Percentiles rank a stretch among this genome's conserved stretches.
Conservation (phyloP, 2,888 invertebrate species). For the Tiphia femorata region DNA sequence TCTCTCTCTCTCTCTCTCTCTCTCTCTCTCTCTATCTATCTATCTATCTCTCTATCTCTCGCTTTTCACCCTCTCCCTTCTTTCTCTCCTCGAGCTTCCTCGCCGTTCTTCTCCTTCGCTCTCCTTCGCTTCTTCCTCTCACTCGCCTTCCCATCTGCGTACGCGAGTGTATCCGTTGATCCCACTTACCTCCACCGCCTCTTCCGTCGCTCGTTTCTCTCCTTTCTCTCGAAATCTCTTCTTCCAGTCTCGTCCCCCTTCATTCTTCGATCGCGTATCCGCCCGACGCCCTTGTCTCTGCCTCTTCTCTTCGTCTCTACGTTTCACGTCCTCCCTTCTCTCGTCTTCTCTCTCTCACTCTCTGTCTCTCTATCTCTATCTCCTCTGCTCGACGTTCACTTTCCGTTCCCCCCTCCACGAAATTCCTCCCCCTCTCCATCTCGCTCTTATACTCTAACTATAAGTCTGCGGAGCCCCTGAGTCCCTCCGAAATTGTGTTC, state of each 20-base stretch:
- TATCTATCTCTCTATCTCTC: background rate
- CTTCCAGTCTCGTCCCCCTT: too few relatives aligned
- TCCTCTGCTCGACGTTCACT: conserved; percentile 6
- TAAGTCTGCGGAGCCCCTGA: conserved; percentile 23
- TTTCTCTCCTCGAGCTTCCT: too few relatives aligned
- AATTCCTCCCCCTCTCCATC: background rate
- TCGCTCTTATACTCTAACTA: conserved; percentile 18
- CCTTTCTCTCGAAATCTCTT: too few relatives aligned
- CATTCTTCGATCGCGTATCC: too few relatives aligned
- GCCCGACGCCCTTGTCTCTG: background rate
- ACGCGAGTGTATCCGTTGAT: background rate
- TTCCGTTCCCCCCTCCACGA: background rate
- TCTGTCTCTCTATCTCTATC: conserved; percentile 8
- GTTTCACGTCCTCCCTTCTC: conserved; percentile 6
- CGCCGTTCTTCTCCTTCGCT: too few relatives aligned
- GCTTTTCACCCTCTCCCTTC: too few relatives aligned
- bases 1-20: conserved; percentile 1
- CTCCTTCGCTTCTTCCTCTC: too few relatives aligned
- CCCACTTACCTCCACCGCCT: background rate
- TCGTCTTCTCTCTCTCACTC: conserved; percentile 8
- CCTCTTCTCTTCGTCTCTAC: conserved; percentile 8
- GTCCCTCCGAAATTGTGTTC: background rate
- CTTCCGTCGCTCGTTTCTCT: too few relatives aligned
- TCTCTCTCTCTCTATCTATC: conserved; percentile 3
- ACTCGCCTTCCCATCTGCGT: too few relatives aligned